These are phyloP conservation scores for Drosophila malerkotliana DNA, from an alignment of 1,140 invertebrate species.

Conservation along the genomic window DNA sequence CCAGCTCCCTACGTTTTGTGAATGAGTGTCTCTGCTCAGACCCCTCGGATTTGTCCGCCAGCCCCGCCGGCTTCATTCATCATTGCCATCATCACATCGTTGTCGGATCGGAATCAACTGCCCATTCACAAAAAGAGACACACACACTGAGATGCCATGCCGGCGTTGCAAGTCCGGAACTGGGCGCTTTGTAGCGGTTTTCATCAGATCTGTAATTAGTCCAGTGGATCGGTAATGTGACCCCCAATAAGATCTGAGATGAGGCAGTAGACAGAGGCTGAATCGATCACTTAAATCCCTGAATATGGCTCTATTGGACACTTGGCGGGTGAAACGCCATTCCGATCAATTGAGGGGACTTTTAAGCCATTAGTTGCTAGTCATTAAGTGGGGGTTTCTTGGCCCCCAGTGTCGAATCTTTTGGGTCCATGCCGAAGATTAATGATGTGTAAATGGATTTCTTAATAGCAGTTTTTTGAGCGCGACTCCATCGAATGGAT, in stretches of 20 bases:
- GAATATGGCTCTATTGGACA: not conserved
- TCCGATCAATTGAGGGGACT: conserved; percentile 11
- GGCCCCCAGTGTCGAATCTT: conserved; percentile 18
- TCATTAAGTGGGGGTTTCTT: conserved; percentile 46
- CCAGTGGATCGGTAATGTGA: conserved; percentile 33
- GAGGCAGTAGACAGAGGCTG: no score
- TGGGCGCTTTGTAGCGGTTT: conserved; percentile 73
- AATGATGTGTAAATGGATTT: conserved; percentile 57
- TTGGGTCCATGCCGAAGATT: conserved; percentile 28
- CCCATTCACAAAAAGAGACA: conserved; percentile 38
- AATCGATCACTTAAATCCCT: not conserved
- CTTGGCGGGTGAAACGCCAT: not conserved
- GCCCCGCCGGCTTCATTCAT: conserved; percentile 53
- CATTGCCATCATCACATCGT: conserved; percentile 36
- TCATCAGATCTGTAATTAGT: conserved; percentile 41
- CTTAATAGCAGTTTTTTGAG: conserved; percentile 22
- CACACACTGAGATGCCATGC: not conserved
- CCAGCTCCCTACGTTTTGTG: conserved; percentile 49
- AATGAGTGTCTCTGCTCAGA: conserved; percentile 47
- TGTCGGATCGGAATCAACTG: conserved; percentile 9
- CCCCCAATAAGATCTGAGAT: conserved; percentile 1
- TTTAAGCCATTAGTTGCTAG: conserved; percentile 22
- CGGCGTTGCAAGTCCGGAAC: conserved; percentile 54
- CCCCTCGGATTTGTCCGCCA: conserved; percentile 6
- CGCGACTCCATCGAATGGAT: not conserved